phyloP scores from a whole-genome alignment of 2,797 vertebrate genomes.

The Sardinella longiceps region DNA sequence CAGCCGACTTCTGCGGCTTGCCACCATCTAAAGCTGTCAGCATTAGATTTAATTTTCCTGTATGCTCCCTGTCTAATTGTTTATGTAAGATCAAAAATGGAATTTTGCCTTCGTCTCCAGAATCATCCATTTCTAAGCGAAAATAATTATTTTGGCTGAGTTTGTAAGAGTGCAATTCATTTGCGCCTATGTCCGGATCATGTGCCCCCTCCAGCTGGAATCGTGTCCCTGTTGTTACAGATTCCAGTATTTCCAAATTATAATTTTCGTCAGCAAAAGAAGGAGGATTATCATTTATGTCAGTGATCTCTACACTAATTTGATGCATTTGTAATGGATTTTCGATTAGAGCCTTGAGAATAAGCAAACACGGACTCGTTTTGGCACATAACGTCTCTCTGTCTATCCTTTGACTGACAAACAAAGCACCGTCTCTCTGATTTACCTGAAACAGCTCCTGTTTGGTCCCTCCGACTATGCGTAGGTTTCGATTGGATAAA shows the following conservation, averaged over 20 bases:
- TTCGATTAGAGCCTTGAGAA: conserved; percentile 77
- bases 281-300: conserved; percentile 80
- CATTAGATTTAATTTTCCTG: conserved; percentile 58
- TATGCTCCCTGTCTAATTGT: conserved; percentile 70
- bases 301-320: conserved; percentile 69
- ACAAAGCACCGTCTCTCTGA: conserved; percentile 69
- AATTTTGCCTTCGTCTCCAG: conserved; percentile 72
- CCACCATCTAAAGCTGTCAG: conserved; percentile 73
- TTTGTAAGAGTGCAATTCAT: conserved; percentile 77
- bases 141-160: conserved; percentile 74
- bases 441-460: conserved; percentile 77
- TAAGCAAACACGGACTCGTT: conserved; percentile 65
- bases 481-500: conserved; percentile 67
- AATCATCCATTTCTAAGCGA: conserved; percentile 71
- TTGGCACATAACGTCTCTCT: conserved; percentile 77
- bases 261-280: conserved; percentile 73
- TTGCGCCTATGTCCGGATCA: conserved; percentile 76
- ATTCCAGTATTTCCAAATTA: conserved; percentile 75
- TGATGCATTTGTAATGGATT: conserved; percentile 78
- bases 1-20: conserved; percentile 67
- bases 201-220: conserved; percentile 80
- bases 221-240: conserved; percentile 65
- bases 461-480: conserved; percentile 76
- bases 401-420: conserved; percentile 75
- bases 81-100: conserved; percentile 71